These are phyloP conservation scores for Pantelozetes paolii DNA, from an alignment of 2,888 invertebrate genomes.

Conservation along the genomic window DNA sequence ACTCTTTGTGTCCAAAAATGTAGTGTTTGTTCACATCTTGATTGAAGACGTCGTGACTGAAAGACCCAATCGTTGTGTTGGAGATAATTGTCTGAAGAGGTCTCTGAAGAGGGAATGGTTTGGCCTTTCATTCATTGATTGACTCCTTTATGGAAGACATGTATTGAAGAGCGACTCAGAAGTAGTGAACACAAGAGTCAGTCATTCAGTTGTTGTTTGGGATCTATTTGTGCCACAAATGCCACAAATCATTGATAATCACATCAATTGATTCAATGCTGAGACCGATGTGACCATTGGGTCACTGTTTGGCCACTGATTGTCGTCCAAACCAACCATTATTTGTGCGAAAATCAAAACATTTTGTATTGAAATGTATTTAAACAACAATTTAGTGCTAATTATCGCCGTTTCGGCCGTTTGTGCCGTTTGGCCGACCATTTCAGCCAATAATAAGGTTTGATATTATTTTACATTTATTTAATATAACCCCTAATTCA, in stretches of 20 bases:
- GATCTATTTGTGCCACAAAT: background rate
- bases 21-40: too few species aligned
- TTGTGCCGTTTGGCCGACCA: background rate
- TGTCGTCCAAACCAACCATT: background rate
- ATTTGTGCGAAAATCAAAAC: background rate
- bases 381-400: constrained; percentile 2
- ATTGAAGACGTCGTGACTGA: background rate
- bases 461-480: background rate
- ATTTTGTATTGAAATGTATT: constrained; percentile 4
- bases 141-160: constrained; percentile 7
- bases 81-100: constrained; percentile 4
- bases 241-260: background rate
- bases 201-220: background rate
- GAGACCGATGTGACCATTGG: background rate
- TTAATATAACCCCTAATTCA: too few species aligned
- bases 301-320: background rate
- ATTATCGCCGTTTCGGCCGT: background rate
- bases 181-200: background rate
- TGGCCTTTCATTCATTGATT: constrained; percentile 1
- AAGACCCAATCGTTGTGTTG: background rate
- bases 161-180: background rate
- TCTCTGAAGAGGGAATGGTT: background rate
- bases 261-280: background rate
- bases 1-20: too few species aligned
- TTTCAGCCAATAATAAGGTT: background rate